Evolutionary conservation across 2,797 vertebrate genomes (phyloP).

Genomic region (Apodemus agrarius): DNA sequence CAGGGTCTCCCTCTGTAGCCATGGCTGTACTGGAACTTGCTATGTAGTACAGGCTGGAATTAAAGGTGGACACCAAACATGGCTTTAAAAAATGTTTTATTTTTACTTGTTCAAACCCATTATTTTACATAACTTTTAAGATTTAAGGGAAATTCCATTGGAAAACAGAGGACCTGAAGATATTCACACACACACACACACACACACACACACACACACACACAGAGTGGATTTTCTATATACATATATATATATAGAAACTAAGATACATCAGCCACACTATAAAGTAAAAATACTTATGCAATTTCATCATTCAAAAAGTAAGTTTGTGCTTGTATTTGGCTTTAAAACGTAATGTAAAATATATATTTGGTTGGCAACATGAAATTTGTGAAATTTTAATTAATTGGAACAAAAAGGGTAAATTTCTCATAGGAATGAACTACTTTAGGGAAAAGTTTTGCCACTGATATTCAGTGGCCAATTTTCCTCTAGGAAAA

Average conservation of each 20-base stretch:
- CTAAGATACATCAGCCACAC: background rate
- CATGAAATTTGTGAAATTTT: background rate
- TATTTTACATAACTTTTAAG: conserved; percentile 24
- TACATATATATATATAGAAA: background rate
- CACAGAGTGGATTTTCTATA: background rate
- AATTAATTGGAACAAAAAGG: background rate
- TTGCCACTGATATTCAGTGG: background rate
- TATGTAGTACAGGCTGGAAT: background rate
- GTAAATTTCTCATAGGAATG: background rate
- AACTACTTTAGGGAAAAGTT: conserved; percentile 6
- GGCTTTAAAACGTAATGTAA: background rate
- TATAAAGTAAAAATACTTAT: conserved; percentile 10
- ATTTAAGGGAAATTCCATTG: conserved; percentile 13
- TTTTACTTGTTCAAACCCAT: conserved; percentile 16
- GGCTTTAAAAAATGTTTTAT: background rate
- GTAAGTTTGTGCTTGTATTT: background rate
- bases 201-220: background rate
- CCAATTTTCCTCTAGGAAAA: conserved; percentile 12
- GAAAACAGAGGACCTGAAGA: conserved; percentile 4
- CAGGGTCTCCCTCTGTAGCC: background rate
- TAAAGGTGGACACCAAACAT: background rate
- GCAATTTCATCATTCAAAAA: background rate
- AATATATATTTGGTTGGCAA: conserved; percentile 28
- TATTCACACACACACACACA: background rate
- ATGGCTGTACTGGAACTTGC: background rate